Evolutionary conservation across 2,888 invertebrate genomes (phyloP), one percentile per base, ranked within the genome.

Genomic region (Phengaris arion): DNA sequence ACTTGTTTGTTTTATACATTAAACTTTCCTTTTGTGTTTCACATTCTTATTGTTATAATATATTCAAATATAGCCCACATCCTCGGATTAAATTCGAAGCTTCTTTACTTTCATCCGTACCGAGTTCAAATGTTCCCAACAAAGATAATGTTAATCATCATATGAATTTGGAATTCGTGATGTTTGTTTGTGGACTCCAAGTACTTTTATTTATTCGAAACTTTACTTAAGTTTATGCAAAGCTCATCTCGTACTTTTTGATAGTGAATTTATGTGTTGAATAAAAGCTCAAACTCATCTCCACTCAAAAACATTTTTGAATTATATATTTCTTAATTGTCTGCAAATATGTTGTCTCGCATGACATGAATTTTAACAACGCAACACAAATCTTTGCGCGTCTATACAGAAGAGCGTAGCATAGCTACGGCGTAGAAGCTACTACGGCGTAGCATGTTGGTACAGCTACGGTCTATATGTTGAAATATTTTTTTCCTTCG

Each of bases 11-110:
- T 59, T 45, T 12, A 13, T 12, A 64, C 35, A 64, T 64, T 64
- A 45, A 70, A 51, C 9, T 70, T 51, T 48, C 15, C 9, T 12
- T 15, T 69, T 69, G 46, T 51, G 9, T 69, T 70, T 70, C 15
- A 15, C 48, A 69, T 51, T 22, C 70, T 51, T 70, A 51, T 76
- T 76, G 70, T 74, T 75, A 70, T 78, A 78, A 75, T 75, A 74
- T 76, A 78, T 77, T 74, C 75, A 77, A 75, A 74, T 74, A 72
- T 51, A 59, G n/a, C 52, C 75, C 54, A 55, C 74, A 35, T 70
- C 10, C 51, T 22, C 6, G 64, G 13, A 72, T 68, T 76, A 46
- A 48, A 74, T 55, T 68, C 69, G 45, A 57, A 74, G 52, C 68
- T 64, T 45, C 75, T 64, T 68, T 45, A 48, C 48, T 68, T 13